A percentile compares a stretch with the other conserved stretches of the same genome.
phyloP scores from a whole-genome alignment of 1,140 invertebrate genomes.

The Coptotermes formosanus region DNA sequence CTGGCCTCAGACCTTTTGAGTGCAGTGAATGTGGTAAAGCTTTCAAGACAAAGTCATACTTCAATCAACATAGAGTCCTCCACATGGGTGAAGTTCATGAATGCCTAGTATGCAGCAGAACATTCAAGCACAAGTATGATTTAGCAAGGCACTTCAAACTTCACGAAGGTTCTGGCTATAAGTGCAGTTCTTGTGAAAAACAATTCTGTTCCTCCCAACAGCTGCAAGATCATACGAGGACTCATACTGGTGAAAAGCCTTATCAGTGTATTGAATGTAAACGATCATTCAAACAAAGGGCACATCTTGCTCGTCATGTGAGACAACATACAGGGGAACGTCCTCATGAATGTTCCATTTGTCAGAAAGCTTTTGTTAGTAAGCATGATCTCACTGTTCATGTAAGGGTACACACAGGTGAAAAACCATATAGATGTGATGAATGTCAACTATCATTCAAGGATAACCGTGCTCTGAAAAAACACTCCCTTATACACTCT shows the following conservation, averaged over 20 bases:
- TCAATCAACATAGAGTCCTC: not conserved
- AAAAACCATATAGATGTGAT: conserved; percentile 53
- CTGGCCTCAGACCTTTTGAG: not conserved
- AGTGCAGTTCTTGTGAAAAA: conserved; percentile 53
- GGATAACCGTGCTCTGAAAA: conserved; percentile 23
- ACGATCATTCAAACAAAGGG: conserved; percentile 50
- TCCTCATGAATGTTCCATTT: conserved; percentile 52
- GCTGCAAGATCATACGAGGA: conserved; percentile 51
- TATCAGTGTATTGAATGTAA: conserved; percentile 60
- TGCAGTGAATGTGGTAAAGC: not conserved
- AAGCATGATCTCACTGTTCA: conserved; percentile 43
- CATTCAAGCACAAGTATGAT: conserved; percentile 57
- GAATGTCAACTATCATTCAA: conserved; percentile 40
- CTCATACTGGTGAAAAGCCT: conserved; percentile 55
- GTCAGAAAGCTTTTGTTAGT: conserved; percentile 42
- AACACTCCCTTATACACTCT: conserved; percentile 66
- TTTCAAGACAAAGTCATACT: not conserved
- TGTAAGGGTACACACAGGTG: conserved; percentile 48
- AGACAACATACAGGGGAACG: conserved; percentile 53
- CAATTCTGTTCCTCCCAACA: conserved; percentile 57
- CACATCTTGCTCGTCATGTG: conserved; percentile 44
- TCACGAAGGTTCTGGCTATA: conserved; percentile 49
- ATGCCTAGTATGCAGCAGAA: conserved; percentile 50
- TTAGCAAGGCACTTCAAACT: conserved; percentile 48
- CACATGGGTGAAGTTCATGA: not conserved